Evolutionary conservation across 2,888 invertebrate species (phyloP).

Genomic region (Glaucopsyche alexis): DNA sequence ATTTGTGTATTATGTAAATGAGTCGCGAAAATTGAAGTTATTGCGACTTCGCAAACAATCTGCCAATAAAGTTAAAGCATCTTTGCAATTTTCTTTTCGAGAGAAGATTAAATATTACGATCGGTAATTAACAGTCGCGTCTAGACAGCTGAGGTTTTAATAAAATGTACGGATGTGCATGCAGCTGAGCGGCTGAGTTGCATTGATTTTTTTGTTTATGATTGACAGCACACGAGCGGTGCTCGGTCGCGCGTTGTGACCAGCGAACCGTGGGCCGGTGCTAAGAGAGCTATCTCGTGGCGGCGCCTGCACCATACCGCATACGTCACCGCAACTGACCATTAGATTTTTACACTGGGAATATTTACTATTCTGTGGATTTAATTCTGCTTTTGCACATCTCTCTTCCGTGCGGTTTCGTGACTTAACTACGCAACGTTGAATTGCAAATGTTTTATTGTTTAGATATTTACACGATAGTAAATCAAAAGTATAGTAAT

Average conservation of each 20-base stretch:
- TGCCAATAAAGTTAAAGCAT: constrained; percentile 17
- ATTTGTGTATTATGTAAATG: constrained; percentile 17
- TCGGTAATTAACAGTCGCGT: constrained; percentile 18
- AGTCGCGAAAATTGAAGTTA: constrained; percentile 11
- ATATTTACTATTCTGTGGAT: not conserved
- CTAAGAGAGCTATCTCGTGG: constrained; percentile 68
- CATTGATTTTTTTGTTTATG: constrained; percentile 71
- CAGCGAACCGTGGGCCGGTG: constrained; percentile 67
- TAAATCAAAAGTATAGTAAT: no score
- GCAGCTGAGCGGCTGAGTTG: constrained; percentile 54
- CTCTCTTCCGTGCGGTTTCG: not conserved
- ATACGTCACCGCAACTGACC: constrained; percentile 42
- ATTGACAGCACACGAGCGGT: constrained; percentile 76
- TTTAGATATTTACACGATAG: no score
- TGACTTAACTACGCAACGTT: no score
- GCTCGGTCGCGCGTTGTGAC: constrained; percentile 73
- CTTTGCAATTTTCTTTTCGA: constrained; percentile 18
- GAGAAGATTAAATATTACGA: constrained; percentile 8
- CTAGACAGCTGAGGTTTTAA: constrained; percentile 20
- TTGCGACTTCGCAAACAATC: constrained; percentile 17
- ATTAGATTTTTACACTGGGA: constrained; percentile 22
- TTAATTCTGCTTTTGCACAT: not conserved
- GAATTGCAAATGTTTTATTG: no score
- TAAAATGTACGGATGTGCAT: constrained; percentile 29
- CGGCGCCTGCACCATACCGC: constrained; percentile 59